Evolutionary conservation across 2,888 invertebrate species (phyloP).

Genomic region (Agonopterix alstromeriana): DNA sequence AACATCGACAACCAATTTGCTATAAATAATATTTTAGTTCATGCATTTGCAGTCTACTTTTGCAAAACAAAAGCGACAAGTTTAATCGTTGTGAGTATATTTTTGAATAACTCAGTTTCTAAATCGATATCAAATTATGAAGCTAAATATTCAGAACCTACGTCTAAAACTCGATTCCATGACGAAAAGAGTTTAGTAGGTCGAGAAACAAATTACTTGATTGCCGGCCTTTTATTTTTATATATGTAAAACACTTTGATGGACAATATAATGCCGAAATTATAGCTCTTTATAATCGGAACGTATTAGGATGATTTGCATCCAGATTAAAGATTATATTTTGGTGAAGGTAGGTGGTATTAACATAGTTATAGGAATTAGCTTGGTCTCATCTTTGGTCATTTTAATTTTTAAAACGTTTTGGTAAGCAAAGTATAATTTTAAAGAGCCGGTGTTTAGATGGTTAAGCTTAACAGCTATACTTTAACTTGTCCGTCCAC

Average conservation of each 20-base stretch:
- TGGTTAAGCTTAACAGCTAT: slow-evolving; percentile 33
- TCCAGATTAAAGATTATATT: slow-evolving; percentile 76
- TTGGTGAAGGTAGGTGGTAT: slow-evolving; percentile 69
- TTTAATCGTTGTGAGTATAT: background rate
- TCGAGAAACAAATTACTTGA: slow-evolving; percentile 72
- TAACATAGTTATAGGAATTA: slow-evolving; percentile 75
- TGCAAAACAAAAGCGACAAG: background rate
- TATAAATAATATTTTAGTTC: background rate
- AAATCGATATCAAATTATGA: slow-evolving; percentile 43
- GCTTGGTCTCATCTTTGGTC: slow-evolving; percentile 60
- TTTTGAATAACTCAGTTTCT: slow-evolving; percentile 10
- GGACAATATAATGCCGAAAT: slow-evolving; percentile 75
- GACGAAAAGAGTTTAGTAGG: slow-evolving; percentile 67
- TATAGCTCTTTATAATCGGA: slow-evolving; percentile 73
- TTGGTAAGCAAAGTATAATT: slow-evolving; percentile 53
- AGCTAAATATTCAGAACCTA: slow-evolving; percentile 42
- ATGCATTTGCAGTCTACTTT: background rate
- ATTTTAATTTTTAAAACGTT: slow-evolving; percentile 66
- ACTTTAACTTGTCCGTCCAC: background rate
- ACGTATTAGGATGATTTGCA: slow-evolving; percentile 75
- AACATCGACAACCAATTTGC: background rate
- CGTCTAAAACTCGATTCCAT: slow-evolving; percentile 52
- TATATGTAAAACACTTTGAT: slow-evolving; percentile 74
- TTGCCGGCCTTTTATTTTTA: slow-evolving; percentile 69
- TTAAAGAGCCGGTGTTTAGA: slow-evolving; percentile 44